Base-by-base conservation (phyloP, 1,140 invertebrate species). In the Saxidomus purpurata region DNA sequence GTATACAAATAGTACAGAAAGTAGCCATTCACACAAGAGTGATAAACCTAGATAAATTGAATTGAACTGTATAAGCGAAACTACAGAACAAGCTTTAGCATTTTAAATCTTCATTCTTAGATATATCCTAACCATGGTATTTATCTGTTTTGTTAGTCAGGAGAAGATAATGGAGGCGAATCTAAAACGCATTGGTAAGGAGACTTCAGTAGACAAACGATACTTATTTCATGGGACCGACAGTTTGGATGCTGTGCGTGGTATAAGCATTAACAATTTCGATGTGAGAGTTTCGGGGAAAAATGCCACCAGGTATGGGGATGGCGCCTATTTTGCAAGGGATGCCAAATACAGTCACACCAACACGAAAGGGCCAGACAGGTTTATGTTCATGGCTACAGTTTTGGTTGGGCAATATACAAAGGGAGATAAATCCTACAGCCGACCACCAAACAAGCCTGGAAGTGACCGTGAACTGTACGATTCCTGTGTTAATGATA, bases 321-420 rank as follows among this genome's bases (percentile, higher is more conserved):
- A 93, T 76, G 94, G 94, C 0, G 90, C 90, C 34, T 95, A 95
- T 82, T 95, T 95, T 80, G 92, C 94, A 0, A 79, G 89, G 19
- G 85, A 92, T 92, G 91, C 94, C 19, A 87, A 84, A 19, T 93
- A 93, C 69, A 92, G 92, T 19, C 84, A 93, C 74, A 86, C 69
- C 25, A 94, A 93, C 83, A 92, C 93, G 0, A 85, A 86, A 31
- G n/a, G 49, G 0, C 40, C 47, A 34, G 61, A 76, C 34, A 90
- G 90, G 55, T 87, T 90, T 71, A 92, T 94, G 92, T 94, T 94
- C 79, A 47, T 93, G 76, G 93, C 91, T 17, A 85, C 74, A 22
- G 94, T 94, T 17, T 79, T 94, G 61, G 91, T 93, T 49, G 94
- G 94, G 15, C 90, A 94, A 11, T 93, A 63, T 74, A 90, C 91